Conservation (phyloP, 2,888 invertebrate species). For the Tryphoninae sp. region DNA sequence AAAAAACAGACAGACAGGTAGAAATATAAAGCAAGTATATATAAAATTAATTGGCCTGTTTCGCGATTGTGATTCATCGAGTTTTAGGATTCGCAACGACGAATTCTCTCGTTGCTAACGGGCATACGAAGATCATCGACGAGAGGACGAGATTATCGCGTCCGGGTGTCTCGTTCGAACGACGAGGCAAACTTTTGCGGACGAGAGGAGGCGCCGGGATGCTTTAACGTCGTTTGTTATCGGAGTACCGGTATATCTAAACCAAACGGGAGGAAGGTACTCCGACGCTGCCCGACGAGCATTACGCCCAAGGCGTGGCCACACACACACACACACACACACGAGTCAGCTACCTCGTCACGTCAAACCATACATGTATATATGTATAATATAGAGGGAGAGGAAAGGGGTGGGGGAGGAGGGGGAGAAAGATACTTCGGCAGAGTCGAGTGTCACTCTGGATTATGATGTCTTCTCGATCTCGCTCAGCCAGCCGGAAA, state of each 20-base stretch:
- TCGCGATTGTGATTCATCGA: neutral
- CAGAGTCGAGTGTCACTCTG: conserved; percentile 42
- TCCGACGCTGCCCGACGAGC: conserved; percentile 41
- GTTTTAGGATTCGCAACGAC: neutral
- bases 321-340: neutral
- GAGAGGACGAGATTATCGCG: conserved; percentile 46
- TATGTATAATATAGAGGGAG: neutral
- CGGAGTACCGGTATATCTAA: conserved; percentile 45
- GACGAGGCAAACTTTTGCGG: conserved; percentile 40
- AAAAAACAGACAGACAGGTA: neutral
- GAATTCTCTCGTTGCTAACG: neutral
- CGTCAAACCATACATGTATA: conserved; percentile 15
- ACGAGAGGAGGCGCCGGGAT: conserved; percentile 20
- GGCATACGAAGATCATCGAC: conserved; percentile 39
- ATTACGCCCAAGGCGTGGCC: conserved; percentile 40
- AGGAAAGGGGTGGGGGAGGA: neutral
- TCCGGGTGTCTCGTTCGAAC: conserved; percentile 32
- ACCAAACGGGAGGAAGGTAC: conserved; percentile 34
- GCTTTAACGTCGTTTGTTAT: conserved; percentile 57
- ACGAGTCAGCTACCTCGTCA: conserved; percentile 31
- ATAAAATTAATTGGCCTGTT: neutral
- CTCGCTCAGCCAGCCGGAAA: conserved; percentile 17
- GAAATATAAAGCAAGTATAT: neutral
- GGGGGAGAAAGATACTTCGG: neutral
- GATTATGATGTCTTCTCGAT: neutral